Base-by-base conservation (phyloP, 2,113 vertebrate species). In the Apteryx owenii region DNA sequence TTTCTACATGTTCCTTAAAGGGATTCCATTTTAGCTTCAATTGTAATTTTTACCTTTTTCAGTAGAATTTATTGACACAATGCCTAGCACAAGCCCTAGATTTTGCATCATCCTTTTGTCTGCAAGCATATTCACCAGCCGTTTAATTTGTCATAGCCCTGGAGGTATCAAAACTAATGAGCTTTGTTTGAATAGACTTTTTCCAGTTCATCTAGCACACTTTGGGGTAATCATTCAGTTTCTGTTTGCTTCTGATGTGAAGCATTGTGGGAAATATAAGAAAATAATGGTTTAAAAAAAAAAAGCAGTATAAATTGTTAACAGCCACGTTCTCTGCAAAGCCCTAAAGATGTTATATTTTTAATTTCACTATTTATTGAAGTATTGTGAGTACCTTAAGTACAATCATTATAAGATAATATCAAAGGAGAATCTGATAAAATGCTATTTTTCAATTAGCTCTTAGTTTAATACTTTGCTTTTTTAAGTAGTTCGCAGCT, bases 101-200 rank as follows among this genome's bases (percentile, higher is more conserved):
- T 98, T 97, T 97, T 92, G 96, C 96, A 97, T 97, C 98, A 90
- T 98, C 97, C 98, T 98, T 98, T 98, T 98, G 98, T 98, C 98
- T 98, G 98, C 96, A 44, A 98, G 98, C 98, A 96, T 98, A 98
- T 98, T 98, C 98, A 98, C 98, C 98, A 98, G 98, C 98, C 97
- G 95, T 98, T 98, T 99, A 98, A 98, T 99, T 99, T 98, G 98
- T 98, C 98, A 98, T 98, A 97, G 98, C 98, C 98, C 98, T 98
- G 98, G 98, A 98, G 98, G 98, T 98, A 98, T 98, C 98, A 98
- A 98, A 98, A 98, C 98, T 99, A 99, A 99, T 98, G 98, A 98
- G 98, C 98, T 98, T 98, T 98, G 98, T 99, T 99, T 99, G 98
- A 99, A 98, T 98, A 99, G 98, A 98, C 98, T 99, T 99, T 99